A percentile compares a stretch with the other conserved stretches of the same genome.
Evolutionary conservation across 1,140 invertebrate species (phyloP).

Genomic region (Ylistrum balloti): DNA sequence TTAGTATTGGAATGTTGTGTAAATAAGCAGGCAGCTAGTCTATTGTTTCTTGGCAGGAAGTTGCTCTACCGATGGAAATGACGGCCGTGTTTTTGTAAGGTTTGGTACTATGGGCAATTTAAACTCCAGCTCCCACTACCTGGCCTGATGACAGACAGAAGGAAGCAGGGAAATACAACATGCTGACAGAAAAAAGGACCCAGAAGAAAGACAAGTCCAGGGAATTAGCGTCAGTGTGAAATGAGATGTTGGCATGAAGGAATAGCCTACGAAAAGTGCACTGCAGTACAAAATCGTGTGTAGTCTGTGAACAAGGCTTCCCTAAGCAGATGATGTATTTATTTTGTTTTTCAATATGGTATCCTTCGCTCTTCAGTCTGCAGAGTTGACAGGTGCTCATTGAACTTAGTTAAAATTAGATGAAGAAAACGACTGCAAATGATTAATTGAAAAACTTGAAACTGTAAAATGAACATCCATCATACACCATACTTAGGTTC

Average conservation of each 20-base stretch:
- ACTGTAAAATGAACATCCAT: neutral
- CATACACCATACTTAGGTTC: neutral
- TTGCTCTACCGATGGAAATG: slow-evolving; percentile 23
- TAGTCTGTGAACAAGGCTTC: too few species aligned
- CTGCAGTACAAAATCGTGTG: neutral
- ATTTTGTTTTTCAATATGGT: neutral
- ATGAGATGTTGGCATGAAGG: neutral
- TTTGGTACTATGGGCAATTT: neutral
- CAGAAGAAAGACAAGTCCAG: slow-evolving; percentile 15
- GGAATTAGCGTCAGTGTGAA: neutral
- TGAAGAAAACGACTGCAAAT: neutral
- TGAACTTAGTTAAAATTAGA: neutral
- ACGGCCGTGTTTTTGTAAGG: slow-evolving; percentile 17
- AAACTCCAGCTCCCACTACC: neutral
- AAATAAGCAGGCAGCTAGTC: neutral
- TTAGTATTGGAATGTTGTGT: neutral
- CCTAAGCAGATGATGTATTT: too few species aligned
- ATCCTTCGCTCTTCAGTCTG: neutral
- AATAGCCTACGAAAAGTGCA: neutral
- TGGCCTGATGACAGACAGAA: neutral
- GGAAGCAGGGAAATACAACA: neutral
- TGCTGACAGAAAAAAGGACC: neutral
- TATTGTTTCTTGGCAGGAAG: slow-evolving; percentile 4
- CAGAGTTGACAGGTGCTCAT: neutral
- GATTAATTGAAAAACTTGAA: neutral